Percentiles rank a stretch among this genome's conserved stretches.
phyloP scores from a whole-genome alignment of 2,888 invertebrate genomes.

The Bursaphelenchus okinawaensis region DNA sequence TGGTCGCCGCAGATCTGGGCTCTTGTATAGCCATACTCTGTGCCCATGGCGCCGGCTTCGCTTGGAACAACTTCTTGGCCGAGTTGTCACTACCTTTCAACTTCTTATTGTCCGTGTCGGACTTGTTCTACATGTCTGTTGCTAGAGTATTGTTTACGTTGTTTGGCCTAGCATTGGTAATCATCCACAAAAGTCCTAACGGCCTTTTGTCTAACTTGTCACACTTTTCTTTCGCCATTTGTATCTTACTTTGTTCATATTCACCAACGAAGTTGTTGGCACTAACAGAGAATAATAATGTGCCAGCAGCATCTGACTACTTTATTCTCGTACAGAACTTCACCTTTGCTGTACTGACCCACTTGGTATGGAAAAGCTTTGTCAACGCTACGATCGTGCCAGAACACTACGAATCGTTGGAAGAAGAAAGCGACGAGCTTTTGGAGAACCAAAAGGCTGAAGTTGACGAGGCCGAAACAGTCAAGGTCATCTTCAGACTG shows the following conservation, averaged over 20 bases:
- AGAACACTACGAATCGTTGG: conserved; percentile 1
- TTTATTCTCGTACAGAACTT: conserved; percentile 45
- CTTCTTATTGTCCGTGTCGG: conserved; percentile 42
- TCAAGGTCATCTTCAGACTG: conserved; percentile 48
- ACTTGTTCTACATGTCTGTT: conserved; percentile 41
- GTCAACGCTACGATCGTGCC: conserved; percentile 14
- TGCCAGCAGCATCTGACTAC: conserved; percentile 39
- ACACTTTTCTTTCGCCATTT: conserved; percentile 23
- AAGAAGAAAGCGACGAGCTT: conserved; percentile 9
- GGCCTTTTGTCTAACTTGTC: conserved; percentile 9
- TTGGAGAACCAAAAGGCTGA: conserved; percentile 21
- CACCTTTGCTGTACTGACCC: conserved; percentile 35
- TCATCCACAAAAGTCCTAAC: conserved; percentile 2
- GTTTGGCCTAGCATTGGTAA: conserved; percentile 21
- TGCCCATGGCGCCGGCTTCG: conserved; percentile 34
- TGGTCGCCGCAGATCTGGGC: not conserved
- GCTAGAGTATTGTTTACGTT: conserved; percentile 38
- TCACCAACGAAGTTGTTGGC: conserved; percentile 31
- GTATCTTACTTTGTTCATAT: conserved; percentile 28
- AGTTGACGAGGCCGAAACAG: conserved; percentile 35
- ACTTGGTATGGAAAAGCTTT: conserved; percentile 30
- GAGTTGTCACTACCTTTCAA: conserved; percentile 41
- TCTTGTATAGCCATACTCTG: conserved; percentile 12
- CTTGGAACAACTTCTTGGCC: conserved; percentile 31
- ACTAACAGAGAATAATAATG: conserved; percentile 14